Base-by-base conservation (phyloP, 2,797 vertebrate species). In the Coregonus suidteri region DNA sequence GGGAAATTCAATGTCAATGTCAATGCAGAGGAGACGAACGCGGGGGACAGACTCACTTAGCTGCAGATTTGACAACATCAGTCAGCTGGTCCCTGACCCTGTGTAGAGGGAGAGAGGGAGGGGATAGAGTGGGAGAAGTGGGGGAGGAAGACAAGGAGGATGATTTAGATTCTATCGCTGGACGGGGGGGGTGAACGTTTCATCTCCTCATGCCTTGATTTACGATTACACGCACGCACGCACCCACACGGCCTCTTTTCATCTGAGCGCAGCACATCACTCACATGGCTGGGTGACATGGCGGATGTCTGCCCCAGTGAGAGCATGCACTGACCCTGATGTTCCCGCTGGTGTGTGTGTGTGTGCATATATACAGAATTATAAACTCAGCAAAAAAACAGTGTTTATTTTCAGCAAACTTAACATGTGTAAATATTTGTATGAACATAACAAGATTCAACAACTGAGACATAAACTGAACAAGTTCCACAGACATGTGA, bases 51-150 rank as follows among this genome's bases (percentile, higher is more conserved):
- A 85, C 96, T 96, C 93, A 97, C 96, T 96, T 97, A 75, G 95
- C 95, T 79, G 97, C 95, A 77, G 93, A 91, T 90, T 96, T 97
- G 86, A 98, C 94, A 80, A 95, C 93, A 77, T 98, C 96, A 0
- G 96, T 92, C 88, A 99, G 91, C 88, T 95, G 95, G 90, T 99
- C 97, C 89, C 98, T 95, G 84, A 95, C 93, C 97, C 98, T 99
- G 93, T 54, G 81, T 83, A 1, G 72, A 35, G 84, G 67, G 86
- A 65, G 34, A 2, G 14, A 11, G 4, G 71, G 56, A 65, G 6
- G 25, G 30, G 34, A 52, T 1, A 31, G 77, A 74, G 59, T 5
- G 83, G 4, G 1, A 13, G 78, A 16, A 20, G 25, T 25, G 14
- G 59, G 34, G 52, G 6, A 69, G 52, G 4, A 30, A 65, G 31